Evolutionary conservation across 2,797 vertebrate genomes (phyloP).

Genomic region (Megaceryle alcyon): DNA sequence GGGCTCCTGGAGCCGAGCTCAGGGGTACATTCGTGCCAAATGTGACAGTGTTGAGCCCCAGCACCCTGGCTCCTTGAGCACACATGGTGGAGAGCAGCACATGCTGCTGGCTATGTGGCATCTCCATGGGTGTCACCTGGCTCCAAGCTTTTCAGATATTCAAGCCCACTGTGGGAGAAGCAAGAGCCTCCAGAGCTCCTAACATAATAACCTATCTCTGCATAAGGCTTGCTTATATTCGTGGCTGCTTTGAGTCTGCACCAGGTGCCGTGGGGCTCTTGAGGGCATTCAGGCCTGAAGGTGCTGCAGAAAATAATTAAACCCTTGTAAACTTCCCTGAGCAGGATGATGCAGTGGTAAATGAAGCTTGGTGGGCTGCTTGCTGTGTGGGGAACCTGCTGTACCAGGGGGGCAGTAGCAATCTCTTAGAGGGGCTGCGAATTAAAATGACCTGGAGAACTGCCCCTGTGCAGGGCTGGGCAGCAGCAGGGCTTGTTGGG

Average conservation of each 20-base stretch:
- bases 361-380: not conserved
- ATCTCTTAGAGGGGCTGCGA: not conserved
- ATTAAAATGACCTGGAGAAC: not conserved
- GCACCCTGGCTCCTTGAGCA: accelerated
- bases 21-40: not conserved
- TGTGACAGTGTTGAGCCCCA: not conserved
- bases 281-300: not conserved
- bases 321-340: not conserved
- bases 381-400: not conserved
- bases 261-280: not conserved
- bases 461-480: not conserved
- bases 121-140: not conserved
- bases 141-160: not conserved
- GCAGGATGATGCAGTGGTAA: not conserved
- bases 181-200: not conserved
- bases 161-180: not conserved
- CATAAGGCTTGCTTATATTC: not conserved
- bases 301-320: not conserved
- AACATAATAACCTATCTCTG: not conserved
- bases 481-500: not conserved
- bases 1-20: not conserved
- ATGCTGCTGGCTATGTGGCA: not conserved
- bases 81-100: not conserved
- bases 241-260: not conserved
- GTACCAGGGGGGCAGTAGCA: not conserved